Conservation (phyloP, 2,797 vertebrate species). For the Hozukius guyotensis region DNA sequence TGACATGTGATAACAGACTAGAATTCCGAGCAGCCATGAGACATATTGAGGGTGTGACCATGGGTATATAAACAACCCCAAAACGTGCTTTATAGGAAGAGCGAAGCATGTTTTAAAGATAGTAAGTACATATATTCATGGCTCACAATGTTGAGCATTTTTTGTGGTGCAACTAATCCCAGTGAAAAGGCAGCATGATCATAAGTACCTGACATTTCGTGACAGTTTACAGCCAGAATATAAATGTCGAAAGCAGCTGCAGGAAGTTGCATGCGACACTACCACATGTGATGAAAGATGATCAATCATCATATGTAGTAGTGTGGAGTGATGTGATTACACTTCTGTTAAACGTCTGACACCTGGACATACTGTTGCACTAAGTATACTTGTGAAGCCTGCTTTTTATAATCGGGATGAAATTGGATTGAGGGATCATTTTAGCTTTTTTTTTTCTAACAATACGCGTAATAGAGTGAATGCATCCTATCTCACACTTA, state of each 20-base stretch:
- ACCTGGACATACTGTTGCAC: neutral
- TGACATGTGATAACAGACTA: no score
- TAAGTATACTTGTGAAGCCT: neutral
- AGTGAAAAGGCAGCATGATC: neutral
- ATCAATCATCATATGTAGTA: neutral
- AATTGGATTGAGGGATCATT: conserved; percentile 39
- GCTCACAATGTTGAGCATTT: neutral
- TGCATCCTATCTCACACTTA: conserved; percentile 26
- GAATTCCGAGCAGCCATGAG: neutral
- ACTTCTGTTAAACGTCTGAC: neutral
- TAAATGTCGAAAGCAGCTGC: neutral
- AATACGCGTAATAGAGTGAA: conserved; percentile 20
- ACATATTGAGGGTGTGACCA: neutral
- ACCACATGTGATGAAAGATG: neutral
- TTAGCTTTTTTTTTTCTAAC: conserved; percentile 5
- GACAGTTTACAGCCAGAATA: neutral
- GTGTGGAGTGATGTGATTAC: neutral
- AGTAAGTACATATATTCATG: neutral
- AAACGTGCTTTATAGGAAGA: neutral
- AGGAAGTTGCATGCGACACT: neutral
- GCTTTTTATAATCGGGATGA: conserved; percentile 18
- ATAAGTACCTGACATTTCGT: neutral
- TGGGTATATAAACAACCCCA: neutral
- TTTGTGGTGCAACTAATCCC: neutral
- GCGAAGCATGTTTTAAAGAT: neutral